Conservation (phyloP, 2,113 vertebrate species). For the Petaurus breviceps region DNA sequence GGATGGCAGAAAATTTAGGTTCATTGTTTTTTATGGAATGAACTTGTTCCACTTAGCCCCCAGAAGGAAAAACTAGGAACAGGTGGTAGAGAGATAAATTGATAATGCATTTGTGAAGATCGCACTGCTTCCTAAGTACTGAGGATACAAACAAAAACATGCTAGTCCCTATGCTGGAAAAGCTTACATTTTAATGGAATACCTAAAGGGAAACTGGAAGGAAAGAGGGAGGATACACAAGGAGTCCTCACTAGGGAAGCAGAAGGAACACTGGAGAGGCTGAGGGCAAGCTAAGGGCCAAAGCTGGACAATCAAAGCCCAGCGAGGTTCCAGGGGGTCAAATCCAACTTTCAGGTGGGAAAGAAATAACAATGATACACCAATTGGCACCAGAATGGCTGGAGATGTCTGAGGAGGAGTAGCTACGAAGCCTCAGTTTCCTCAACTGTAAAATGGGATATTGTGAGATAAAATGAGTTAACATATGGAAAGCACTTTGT, state of each 20-base stretch:
- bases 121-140: background rate
- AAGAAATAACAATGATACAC: background rate
- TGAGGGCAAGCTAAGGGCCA: background rate
- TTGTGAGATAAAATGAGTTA: background rate
- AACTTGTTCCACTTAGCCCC: background rate
- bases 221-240: background rate
- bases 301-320: background rate
- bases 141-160: background rate
- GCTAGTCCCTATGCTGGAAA: background rate
- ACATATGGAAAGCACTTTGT: background rate
- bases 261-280: background rate
- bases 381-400: background rate
- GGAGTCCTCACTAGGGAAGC: background rate
- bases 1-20: background rate
- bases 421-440: background rate
- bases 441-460: too few species aligned
- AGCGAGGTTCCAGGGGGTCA: background rate
- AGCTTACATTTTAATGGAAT: background rate
- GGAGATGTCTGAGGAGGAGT: background rate
- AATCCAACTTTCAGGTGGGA: background rate
- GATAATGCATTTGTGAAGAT: background rate
- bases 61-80: background rate
- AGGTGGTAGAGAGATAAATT: background rate
- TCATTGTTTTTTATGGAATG: background rate
- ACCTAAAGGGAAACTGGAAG: background rate